Evolutionary conservation across 2,797 vertebrate genomes (phyloP), one percentile per base, ranked within the genome.

Genomic region (Sciaenops ocellatus): DNA sequence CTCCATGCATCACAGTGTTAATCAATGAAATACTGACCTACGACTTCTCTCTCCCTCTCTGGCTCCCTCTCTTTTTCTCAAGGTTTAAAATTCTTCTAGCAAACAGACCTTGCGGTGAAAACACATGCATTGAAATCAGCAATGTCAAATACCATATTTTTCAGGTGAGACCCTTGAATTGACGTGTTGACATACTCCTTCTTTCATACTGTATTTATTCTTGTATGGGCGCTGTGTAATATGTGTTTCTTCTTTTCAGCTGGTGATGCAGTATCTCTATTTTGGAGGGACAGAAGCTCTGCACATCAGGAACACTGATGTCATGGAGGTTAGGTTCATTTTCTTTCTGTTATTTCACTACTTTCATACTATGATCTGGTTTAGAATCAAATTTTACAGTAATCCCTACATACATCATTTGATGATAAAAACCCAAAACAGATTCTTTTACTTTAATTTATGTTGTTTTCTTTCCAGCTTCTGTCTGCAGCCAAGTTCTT

Each of bases 221-320:
- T 47, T 68, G 30, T 24, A 17, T 73, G 5, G 5, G 28, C 73
- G 48, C 34, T 56, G 20, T 73, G 18, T 57, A 69, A 54, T 47
- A 10, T 65, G n/a, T 69, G 48, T 69, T 9, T 67, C 26, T 10
- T 62, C 12, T 46, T 94, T 92, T n/a, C 92, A 99, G 98, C 94
- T 99, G 90, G 97, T 99, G 87, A 99, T 99, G 98, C 98, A 99
- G 95, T 99, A 98, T 90, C 96, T 99, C 69, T 99, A 99, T 90
- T 98, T 84, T 5, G 98, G 98, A 73, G 98, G 98, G 80, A 95
- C 98, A 26, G 98, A 99, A 15, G 95, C 97, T 20, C 95, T 99
- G 85, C 96, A 99, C 93, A 97, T 99, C 90, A 97, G 98, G 87
- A 99, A 97, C 89, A 98, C 96, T 34, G 98, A 99, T 85, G 87